These are phyloP conservation scores for Molorchus minor DNA, from an alignment of 2,888 invertebrate species.

Conservation along the genomic window DNA sequence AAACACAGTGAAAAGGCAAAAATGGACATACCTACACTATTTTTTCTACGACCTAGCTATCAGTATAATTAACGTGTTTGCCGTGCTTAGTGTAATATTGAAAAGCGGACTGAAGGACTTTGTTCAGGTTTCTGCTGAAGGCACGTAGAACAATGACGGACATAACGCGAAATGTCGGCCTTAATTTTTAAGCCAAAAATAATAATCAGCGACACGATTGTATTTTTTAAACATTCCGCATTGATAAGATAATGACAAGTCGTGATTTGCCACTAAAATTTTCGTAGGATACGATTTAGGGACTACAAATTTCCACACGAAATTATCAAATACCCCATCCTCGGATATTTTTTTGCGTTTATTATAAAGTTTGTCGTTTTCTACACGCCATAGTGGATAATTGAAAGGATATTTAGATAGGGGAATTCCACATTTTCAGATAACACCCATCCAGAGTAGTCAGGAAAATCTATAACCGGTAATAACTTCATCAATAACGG, in stretches of 20 bases:
- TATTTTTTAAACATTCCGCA: constrained; percentile 22
- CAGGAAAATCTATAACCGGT: too few relatives aligned
- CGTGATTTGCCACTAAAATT: background rate
- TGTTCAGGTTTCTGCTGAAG: background rate
- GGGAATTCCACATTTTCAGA: background rate
- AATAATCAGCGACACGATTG: background rate
- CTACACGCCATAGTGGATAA: background rate
- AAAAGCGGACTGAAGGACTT: background rate
- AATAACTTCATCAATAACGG: too few relatives aligned
- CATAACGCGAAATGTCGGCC: background rate
- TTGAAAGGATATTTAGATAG: background rate
- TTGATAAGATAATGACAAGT: constrained; percentile 6
- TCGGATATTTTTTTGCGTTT: too few relatives aligned
- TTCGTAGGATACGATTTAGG: background rate
- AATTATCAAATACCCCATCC: too few relatives aligned
- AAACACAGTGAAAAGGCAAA: too few relatives aligned
- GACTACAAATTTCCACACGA: too few relatives aligned
- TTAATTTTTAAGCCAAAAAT: background rate
- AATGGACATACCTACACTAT: too few relatives aligned
- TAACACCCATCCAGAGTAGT: constrained; percentile 27
- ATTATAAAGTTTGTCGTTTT: too few relatives aligned
- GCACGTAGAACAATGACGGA: background rate
- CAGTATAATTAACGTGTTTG: too few relatives aligned
- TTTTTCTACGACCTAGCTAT: too few relatives aligned
- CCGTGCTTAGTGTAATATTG: too few relatives aligned